Evolutionary conservation across 2,113 vertebrate genomes (phyloP).

Genomic region (Leptodactylus fuscus): DNA sequence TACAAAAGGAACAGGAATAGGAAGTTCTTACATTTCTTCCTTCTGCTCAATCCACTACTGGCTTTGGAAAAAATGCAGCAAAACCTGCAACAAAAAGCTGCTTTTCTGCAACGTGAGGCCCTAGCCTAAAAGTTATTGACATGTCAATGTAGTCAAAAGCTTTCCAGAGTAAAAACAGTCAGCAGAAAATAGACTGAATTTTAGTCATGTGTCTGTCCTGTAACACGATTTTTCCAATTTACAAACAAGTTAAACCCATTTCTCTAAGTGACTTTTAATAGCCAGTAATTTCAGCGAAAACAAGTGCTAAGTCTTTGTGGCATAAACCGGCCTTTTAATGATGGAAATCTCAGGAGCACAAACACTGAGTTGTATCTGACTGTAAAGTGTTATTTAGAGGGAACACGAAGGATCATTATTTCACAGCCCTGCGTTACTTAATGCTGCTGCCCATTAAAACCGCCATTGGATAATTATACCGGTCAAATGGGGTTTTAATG

Average conservation of each 20-base stretch:
- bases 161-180: not conserved
- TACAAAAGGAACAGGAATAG: too few relatives aligned
- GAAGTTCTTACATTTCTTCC: too few relatives aligned
- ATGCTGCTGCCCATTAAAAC: constrained; percentile 31
- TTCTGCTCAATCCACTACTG: too few relatives aligned
- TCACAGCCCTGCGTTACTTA: constrained; percentile 14
- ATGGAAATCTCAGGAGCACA: constrained; percentile 28
- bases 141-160: too few relatives aligned
- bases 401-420: constrained; percentile 25
- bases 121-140: too few relatives aligned
- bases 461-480: constrained; percentile 27
- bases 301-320: constrained; percentile 42
- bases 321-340: constrained; percentile 37
- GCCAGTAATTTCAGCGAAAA: constrained; percentile 13
- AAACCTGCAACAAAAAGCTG: too few relatives aligned
- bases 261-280: constrained; percentile 50
- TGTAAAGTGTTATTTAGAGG: constrained; percentile 50
- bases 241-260: constrained; percentile 42
- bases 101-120: too few relatives aligned
- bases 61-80: too few relatives aligned
- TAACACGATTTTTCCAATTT: constrained; percentile 27
- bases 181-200: not conserved
- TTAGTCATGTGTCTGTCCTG: not conserved
- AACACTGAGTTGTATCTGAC: constrained; percentile 16
- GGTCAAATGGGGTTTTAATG: constrained; percentile 34